Evolutionary conservation across 2,797 vertebrate genomes (phyloP), one percentile per base, ranked within the genome.

Genomic region (Salmo trutta): DNA sequence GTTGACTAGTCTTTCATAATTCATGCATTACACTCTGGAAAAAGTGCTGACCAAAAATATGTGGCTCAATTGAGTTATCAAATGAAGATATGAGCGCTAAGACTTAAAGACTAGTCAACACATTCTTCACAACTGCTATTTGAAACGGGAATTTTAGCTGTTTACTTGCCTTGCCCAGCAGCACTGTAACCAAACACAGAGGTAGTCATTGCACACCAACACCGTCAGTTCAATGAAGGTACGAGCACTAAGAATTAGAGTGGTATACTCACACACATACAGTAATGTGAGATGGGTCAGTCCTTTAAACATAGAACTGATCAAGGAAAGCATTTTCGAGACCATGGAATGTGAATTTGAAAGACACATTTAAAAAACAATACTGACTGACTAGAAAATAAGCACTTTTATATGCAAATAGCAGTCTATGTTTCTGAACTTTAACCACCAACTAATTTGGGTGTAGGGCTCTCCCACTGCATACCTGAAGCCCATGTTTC

Each of bases 201-300:
- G 83, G 87, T 82, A 91, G 90, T 91, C 89, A 85, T 85, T 84
- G 84, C 85, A 79, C 89, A 89, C 86, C 90, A 86, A 91, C 86
- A 81, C 88, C 91, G 92, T 93, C 90, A 91, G 90, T 81, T 91
- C 90, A 7, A 36, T 36, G 84, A 87, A 88, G 85, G 83, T 85
- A 77, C 80, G 14, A n/a, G 65, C 27, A 19, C 54, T 77, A 76
- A 83, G 79, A 86, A 89, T 87, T 82, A 78, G 79, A 88, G 83
- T 31, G 71, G 75, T 86, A 78, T 78, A 77, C 79, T 73, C 66
- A 52, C 78, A 77, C 79, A 86, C 90, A 81, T 83, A 79, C 21
- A 64, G 76, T 87, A 93, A 88, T 90, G 87, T 91, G 78, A 91
- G 77, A 51, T 10, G 24, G 76, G 77, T 75, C 72, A 81, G 31